phyloP scores from a whole-genome alignment of 1,140 invertebrate genomes.

The Ips typographus region DNA sequence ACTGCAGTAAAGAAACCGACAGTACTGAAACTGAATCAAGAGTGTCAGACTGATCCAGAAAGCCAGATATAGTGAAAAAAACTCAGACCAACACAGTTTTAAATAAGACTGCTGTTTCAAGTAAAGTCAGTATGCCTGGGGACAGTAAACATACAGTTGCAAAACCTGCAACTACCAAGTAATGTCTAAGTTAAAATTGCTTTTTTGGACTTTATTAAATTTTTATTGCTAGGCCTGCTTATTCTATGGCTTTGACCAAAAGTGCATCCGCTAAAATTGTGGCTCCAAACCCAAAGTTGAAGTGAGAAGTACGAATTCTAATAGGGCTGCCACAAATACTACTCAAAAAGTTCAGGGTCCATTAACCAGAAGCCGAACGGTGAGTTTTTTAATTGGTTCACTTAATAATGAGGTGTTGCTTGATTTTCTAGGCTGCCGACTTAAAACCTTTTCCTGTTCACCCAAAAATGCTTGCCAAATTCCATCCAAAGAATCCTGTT shows the following conservation, averaged over 20 bases:
- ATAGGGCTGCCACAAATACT: neutral
- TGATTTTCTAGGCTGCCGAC: neutral
- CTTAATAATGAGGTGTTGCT: conserved; percentile 39
- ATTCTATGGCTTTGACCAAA: conserved; percentile 54
- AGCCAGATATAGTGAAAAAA: conserved; percentile 46
- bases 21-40: conserved; percentile 47
- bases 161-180: neutral
- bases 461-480: too few species aligned
- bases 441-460: too few species aligned
- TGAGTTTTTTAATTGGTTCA: conserved; percentile 43
- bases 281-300: conserved; percentile 54
- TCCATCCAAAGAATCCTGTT: too few species aligned
- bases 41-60: conserved; percentile 47
- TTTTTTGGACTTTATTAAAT: neutral
- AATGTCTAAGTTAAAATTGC: neutral
- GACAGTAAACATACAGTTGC: neutral
- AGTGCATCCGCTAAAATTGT: conserved; percentile 46
- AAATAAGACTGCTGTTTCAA: neutral
- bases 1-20: conserved; percentile 50
- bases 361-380: conserved; percentile 58
- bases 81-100: neutral
- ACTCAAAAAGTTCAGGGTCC: conserved; percentile 9
- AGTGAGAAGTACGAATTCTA: conserved; percentile 38
- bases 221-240: conserved; percentile 48
- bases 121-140: neutral